A percentile compares a stretch with the other conserved stretches of the same genome.
Evolutionary conservation across 2,888 invertebrate species (phyloP).

Genomic region (Scaptomyza parva): DNA sequence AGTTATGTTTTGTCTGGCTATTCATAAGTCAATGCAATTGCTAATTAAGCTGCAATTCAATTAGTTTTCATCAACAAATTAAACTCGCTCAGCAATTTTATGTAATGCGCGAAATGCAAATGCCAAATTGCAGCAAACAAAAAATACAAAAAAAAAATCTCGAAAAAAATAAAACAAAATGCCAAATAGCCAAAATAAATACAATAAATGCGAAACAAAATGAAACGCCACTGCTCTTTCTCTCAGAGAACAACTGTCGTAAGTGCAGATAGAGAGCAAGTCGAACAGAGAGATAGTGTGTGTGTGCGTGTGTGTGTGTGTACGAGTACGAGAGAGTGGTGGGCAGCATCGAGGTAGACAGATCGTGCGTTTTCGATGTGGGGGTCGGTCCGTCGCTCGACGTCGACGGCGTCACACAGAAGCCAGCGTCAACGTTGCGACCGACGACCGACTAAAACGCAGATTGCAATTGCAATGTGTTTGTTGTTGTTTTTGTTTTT

Average conservation of each 20-base stretch:
- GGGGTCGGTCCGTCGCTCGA: slow-evolving; percentile 40
- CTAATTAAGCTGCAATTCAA: slow-evolving; percentile 60
- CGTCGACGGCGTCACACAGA: no score
- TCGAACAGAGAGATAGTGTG: slow-evolving; percentile 14
- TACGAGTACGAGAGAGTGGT: slow-evolving; percentile 31
- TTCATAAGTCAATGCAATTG: slow-evolving; percentile 39
- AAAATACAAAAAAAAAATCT: no score
- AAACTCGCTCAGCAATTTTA: slow-evolving; percentile 62
- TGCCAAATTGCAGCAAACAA: slow-evolving; percentile 25
- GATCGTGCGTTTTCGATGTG: slow-evolving; percentile 62
- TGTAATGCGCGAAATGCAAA: slow-evolving; percentile 72
- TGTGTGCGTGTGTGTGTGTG: slow-evolving; percentile 17
- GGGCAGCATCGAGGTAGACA: slow-evolving; percentile 24
- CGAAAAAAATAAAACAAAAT: slow-evolving; percentile 43
- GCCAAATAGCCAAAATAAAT: slow-evolving; percentile 65
- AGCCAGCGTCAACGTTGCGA: slow-evolving; percentile 28
- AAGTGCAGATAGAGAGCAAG: slow-evolving; percentile 16
- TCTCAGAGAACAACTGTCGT: slow-evolving; percentile 5
- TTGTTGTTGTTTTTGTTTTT: slow-evolving; percentile 24
- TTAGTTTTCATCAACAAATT: slow-evolving; percentile 62
- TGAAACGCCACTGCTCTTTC: slow-evolving; percentile 50
- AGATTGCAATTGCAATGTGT: slow-evolving; percentile 64
- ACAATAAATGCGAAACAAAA: slow-evolving; percentile 49
- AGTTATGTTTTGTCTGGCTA: slow-evolving; percentile 1
- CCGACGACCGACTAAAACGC: slow-evolving; percentile 48